Percentiles rank a stretch among this genome's conserved stretches.
Conservation (phyloP, 2,797 vertebrate species). For the Phataginus tricuspis region DNA sequence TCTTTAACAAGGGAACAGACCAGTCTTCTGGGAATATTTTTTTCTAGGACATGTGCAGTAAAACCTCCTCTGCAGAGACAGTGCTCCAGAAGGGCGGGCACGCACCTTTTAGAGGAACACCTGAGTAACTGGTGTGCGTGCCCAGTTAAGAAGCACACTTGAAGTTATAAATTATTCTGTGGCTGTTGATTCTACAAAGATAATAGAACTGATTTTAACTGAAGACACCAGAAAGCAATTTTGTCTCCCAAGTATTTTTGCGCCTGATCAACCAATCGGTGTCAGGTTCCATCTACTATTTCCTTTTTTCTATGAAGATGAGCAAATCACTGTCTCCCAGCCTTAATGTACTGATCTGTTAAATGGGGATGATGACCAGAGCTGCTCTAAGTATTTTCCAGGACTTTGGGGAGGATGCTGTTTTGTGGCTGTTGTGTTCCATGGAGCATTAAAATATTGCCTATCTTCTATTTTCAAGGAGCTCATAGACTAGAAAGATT, state of each 20-base stretch:
- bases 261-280: background rate
- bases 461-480: background rate
- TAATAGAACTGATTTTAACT: background rate
- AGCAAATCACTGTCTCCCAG: background rate
- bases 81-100: background rate
- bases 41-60: background rate
- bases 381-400: background rate
- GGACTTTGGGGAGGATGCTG: background rate
- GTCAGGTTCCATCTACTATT: background rate
- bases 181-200: background rate
- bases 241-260: background rate
- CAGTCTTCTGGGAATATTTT: background rate
- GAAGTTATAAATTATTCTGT: background rate
- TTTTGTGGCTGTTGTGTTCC: background rate
- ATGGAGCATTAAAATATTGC: background rate
- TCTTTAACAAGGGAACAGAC: background rate
- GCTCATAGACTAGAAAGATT: background rate
- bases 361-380: background rate
- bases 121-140: background rate
- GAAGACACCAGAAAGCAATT: slow-evolving; percentile 11
- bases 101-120: background rate
- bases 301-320: background rate
- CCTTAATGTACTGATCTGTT: background rate
- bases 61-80: background rate
- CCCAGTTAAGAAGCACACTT: background rate